Evolutionary conservation across 2,797 vertebrate genomes (phyloP), one percentile per base, ranked within the genome.

Genomic region (Craterocephalus amniculus): DNA sequence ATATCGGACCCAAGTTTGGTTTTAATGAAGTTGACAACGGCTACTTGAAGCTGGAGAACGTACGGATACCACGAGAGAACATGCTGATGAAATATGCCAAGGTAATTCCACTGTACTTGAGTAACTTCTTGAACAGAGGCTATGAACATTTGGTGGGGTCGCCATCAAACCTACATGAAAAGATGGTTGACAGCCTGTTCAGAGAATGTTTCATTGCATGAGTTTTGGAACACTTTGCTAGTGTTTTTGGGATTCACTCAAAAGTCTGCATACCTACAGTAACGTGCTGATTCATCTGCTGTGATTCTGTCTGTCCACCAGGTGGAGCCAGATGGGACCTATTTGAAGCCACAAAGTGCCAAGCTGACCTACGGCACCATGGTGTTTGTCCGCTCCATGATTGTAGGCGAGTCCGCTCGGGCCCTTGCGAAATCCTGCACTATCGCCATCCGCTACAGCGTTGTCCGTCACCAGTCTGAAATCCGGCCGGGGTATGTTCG

Each of bases 11-110:
- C 20, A 99, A 99, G 74, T 99, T 99, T 83, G 98, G 98, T 84
- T 99, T 96, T 52, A 95, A 94, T 75, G 97, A 99, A 72, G 96
- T 98, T 66, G 98, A 99, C 85, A 99, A 99, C 0, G 98, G 98
- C 49, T 99, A 94, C 85, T 91, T 99, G 87, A 99, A 98, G 90
- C 91, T 99, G 83, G 96, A 98, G 84, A 96, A 96, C 3, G 95
- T 95, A 34, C 94, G 97, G 54, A 96, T 99, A 69, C 97, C 98
- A 54, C 95, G 97, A 22, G 96, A 97, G 1, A 98, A 99, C 88
- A 99, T 99, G 98, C 93, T 99, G 78, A 99, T 99, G 98, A 99
- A 98, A 76, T 95, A 96, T 1, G 95, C 98, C 29, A 95, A 98
- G 97, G 98, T 99, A 84, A 89, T 58, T 16, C 32, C 6, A 63